These are phyloP conservation scores for Enteromius mattozi DNA, from an alignment of 2,797 vertebrate species.

Conservation along the genomic window DNA sequence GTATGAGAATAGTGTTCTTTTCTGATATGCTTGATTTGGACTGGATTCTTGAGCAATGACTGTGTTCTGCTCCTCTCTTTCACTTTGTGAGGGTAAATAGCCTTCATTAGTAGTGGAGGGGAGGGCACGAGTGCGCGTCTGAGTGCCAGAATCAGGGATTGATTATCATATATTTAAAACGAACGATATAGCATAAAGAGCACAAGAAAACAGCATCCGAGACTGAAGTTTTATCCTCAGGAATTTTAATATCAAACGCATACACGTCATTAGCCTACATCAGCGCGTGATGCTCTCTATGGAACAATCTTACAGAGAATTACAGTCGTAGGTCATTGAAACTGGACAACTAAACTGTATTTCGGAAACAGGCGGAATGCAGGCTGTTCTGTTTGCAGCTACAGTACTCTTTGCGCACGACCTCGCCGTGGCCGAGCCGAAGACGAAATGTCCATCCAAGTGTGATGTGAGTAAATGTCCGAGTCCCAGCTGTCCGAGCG, in stretches of 20 bases:
- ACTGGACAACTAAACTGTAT: neutral
- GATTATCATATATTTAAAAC: neutral
- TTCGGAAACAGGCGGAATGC: conserved; percentile 58
- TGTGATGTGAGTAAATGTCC: conserved; percentile 88
- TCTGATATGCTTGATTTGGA: neutral
- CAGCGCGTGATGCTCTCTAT: neutral
- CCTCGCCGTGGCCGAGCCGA: conserved; percentile 65
- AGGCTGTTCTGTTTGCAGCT: conserved; percentile 59
- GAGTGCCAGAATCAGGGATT: neutral
- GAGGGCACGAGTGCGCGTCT: neutral
- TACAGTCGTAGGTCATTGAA: neutral
- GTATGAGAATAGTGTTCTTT: neutral
- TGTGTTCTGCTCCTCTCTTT: neutral
- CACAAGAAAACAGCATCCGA: neutral
- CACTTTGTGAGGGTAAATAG: neutral
- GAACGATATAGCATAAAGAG: neutral
- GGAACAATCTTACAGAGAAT: neutral
- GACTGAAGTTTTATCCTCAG: neutral
- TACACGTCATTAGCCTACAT: neutral
- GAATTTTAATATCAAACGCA: neutral
- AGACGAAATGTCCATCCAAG: conserved; percentile 76
- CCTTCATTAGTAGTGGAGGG: neutral
- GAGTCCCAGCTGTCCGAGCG: conserved; percentile 85
- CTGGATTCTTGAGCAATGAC: neutral
- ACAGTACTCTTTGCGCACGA: conserved; percentile 61